Conservation (phyloP, 1,140 invertebrate genomes). For the Aphaenogaster floridana region DNA sequence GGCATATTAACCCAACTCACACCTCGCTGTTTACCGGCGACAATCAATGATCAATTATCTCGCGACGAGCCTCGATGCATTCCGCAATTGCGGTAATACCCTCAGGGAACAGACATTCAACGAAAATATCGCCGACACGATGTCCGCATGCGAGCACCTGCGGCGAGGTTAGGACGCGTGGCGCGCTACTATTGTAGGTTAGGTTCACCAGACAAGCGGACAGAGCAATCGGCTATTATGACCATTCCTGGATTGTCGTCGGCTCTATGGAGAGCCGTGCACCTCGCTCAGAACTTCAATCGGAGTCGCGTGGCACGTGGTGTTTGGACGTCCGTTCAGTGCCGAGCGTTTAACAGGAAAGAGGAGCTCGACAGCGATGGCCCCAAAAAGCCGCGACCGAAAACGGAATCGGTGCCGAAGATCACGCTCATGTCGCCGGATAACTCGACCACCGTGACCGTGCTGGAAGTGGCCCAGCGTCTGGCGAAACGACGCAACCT, state of each 20-base stretch:
- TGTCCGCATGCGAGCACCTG: no score
- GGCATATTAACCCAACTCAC: constrained; percentile 8
- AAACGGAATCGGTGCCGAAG: constrained; percentile 1
- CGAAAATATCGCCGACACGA: background rate
- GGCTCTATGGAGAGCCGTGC: background rate
- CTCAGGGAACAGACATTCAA: background rate
- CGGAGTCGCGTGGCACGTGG: background rate
- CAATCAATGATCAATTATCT: background rate
- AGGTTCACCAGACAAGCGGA: background rate
- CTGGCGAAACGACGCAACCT: constrained; percentile 41
- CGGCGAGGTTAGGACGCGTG: background rate
- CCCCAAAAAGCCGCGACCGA: background rate
- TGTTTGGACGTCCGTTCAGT: background rate
- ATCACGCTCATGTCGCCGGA: constrained; percentile 56
- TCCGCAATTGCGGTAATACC: background rate
- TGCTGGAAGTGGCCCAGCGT: constrained; percentile 42
- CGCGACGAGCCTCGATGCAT: background rate
- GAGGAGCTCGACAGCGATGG: background rate
- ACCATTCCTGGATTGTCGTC: background rate
- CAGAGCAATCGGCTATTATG: background rate
- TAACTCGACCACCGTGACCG: constrained; percentile 2
- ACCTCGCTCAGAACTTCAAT: background rate
- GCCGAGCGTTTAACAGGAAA: background rate
- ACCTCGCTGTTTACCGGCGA: background rate
- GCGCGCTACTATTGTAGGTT: background rate